Evolutionary conservation across 1,140 invertebrate genomes (phyloP), one percentile per base, ranked within the genome.

Genomic region (Bombus sibiricus): DNA sequence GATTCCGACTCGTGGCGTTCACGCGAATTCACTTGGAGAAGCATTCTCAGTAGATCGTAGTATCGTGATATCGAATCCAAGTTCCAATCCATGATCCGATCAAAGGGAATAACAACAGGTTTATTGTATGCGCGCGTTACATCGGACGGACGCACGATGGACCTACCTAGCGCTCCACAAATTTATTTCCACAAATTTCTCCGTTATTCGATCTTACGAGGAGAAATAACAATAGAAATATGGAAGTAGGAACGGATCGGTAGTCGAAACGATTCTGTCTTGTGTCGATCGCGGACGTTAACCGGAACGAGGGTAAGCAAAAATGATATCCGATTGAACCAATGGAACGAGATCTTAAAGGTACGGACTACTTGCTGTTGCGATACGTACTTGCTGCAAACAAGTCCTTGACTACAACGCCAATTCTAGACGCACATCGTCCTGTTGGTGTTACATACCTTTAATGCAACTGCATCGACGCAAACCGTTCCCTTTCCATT

Each of bases 321-420:
- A 59, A 76, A 37, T 28, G 74, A 59, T 76, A 28, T 13, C 37
- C 25, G n/a, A 76, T 59, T 0, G n/a, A 57, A 59, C 37, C 71
- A 66, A 66, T 76, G 80, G 80, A 75, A 74, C 32, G 39, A 62
- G 18, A 69, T 86, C 59, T 72, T 62, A 34, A 81, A 37, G 43
- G 62, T 32, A 76, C 39, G 5, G 43, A 79, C 64, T 78, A 62
- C 32, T 28, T n/a, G 4, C 34, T 53, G 39, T 85, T 47, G 57
- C 73, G 32, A 68, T 69, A 74, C 68, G 47, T 28, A 73, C 8
- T 59, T 41, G 1, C 69, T 57, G 47, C 15, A 13, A 73, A 62
- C 57, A 41, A 15, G 37, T 62, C 4, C 15, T 34, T 32, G 13
- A 15, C 1, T 41, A 2, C 37, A 15, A 2, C n/a, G 6, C 41